A percentile compares a stretch with the other conserved stretches of the same genome.
These are phyloP conservation scores for Lacanobia oleracea DNA, from an alignment of 2,888 invertebrate genomes.

Conservation along the genomic window DNA sequence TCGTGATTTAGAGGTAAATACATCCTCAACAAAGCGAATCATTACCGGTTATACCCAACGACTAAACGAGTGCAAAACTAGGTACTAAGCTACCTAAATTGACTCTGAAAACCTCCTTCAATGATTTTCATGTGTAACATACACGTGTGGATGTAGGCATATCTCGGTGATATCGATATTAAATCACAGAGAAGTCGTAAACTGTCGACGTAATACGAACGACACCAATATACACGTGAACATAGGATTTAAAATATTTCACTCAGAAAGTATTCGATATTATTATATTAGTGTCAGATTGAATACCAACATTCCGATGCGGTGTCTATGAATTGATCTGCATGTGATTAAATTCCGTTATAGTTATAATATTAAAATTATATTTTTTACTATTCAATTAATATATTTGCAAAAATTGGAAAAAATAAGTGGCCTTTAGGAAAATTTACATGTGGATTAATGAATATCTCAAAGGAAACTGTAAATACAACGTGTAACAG, in stretches of 20 bases:
- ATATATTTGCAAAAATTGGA: neutral
- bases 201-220: constrained; percentile 8
- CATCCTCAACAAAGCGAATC: no score
- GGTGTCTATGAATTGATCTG: constrained; percentile 15
- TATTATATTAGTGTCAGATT: neutral
- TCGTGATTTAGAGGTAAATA: no score
- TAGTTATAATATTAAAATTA: neutral
- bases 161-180: constrained; percentile 1
- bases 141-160: neutral
- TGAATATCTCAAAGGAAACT: neutral
- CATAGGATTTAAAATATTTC: constrained; percentile 23
- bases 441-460: neutral
- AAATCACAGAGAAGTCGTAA: constrained; percentile 8
- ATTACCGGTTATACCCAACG: no score
- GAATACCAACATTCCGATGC: constrained; percentile 17
- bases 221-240: constrained; percentile 10
- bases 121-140: neutral
- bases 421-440: no score
- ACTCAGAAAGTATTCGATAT: neutral
- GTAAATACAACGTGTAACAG: neutral
- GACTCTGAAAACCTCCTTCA: neutral
- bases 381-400: neutral
- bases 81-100: neutral
- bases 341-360: constrained; percentile 13
- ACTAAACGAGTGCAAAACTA: neutral